Base-by-base conservation (phyloP, 2,113 vertebrate genomes). In the Takifugu bimaculatus region DNA sequence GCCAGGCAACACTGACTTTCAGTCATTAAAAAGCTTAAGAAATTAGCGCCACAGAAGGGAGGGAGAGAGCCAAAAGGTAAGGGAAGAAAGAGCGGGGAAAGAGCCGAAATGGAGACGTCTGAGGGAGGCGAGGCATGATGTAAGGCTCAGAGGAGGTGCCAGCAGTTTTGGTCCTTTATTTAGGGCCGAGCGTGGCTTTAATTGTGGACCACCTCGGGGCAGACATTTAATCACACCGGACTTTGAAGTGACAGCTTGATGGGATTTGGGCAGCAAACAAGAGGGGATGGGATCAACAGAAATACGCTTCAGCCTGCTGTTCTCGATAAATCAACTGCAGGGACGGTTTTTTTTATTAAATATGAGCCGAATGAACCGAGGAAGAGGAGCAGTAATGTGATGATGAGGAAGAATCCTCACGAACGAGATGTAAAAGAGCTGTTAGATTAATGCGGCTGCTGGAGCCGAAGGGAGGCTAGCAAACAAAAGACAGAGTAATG, bases 131-230 rank as follows among this genome's bases (percentile, higher is more conserved):
- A 62, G 12, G 91, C 89, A 94, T 96, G 96, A 95, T 94, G 94
- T 95, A 93, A 96, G 93, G 83, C 89, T 94, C 94, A 92, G n/a
- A 95, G 90, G 86, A 86, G 72, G 73, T 90, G 94, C 95, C 95
- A 97, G 92, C 84, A 85, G 91, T 90, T 92, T 92, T 43, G 80
- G 71, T 92, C 90, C 88, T 83, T 85, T 86, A 83, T 91, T 89
- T 82, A n/a, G 78, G 84, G 90, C 92, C 92, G 93, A 91, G 89
- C 86, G 26, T 64, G 92, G 77, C 91, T 94, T 92, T 93, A 93
- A 93, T 92, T 87, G 89, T 82, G 70, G 55, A 72, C 83, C 84
- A 87, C 77, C 75, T 80, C 26, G 51, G 77, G 84, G 81, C 77
- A 57, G 56, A 78, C 63, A 88, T 85, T 83, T 86, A 85, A 83